Percentiles rank a stretch among this genome's conserved stretches.
Evolutionary conservation across 2,888 invertebrate species (phyloP).

Genomic region (Sylvicola cinctus): DNA sequence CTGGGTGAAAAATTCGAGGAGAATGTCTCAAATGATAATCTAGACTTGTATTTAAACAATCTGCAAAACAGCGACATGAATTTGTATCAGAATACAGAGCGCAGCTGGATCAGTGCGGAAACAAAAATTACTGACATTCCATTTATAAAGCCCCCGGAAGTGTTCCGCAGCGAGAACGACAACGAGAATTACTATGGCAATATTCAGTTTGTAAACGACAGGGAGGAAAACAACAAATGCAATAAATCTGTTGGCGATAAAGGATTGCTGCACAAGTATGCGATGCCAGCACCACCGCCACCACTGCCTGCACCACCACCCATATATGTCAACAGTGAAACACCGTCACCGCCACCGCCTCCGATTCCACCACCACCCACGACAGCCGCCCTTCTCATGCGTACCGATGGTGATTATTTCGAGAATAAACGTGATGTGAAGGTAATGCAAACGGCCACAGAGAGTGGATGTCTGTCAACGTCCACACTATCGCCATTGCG

Average conservation of each 20-base stretch:
- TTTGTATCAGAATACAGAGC: constrained; percentile 16
- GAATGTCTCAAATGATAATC: constrained; percentile 32
- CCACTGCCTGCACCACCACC: not conserved
- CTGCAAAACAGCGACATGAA: constrained; percentile 33
- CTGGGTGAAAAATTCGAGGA: constrained; percentile 33
- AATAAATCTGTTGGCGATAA: not conserved
- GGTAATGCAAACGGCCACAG: no score
- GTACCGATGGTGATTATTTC: no score
- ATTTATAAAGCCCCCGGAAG: constrained; percentile 23
- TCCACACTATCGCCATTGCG: constrained; percentile 9
- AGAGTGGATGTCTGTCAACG: not conserved
- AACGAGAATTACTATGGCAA: constrained; percentile 22
- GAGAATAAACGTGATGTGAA: no score
- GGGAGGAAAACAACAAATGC: not conserved
- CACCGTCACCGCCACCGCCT: not conserved
- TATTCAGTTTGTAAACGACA: constrained; percentile 15
- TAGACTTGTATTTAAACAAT: constrained; percentile 46
- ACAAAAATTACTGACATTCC: constrained; percentile 10
- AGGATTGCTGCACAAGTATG: not conserved
- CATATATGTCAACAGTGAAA: not conserved
- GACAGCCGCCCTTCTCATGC: no score
- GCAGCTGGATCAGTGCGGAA: constrained; percentile 13
- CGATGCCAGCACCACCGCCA: not conserved
- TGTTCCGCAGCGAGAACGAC: constrained; percentile 20
- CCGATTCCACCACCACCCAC: not conserved